Evolutionary conservation across 2,888 invertebrate genomes (phyloP).

Genomic region (Nomada ruficornis): DNA sequence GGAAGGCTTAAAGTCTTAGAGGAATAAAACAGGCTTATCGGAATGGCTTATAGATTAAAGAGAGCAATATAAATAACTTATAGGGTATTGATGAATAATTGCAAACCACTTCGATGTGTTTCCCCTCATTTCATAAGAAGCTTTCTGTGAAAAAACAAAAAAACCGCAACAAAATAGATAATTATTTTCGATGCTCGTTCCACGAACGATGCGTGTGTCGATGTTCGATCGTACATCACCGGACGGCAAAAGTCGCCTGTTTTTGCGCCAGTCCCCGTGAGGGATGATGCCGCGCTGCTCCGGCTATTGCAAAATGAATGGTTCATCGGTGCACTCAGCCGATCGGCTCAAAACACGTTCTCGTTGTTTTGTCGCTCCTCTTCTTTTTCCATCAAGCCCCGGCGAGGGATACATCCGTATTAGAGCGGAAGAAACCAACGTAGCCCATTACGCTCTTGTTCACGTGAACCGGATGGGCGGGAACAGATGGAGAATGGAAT

Average conservation of each 20-base stretch:
- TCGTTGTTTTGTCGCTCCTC: conserved; percentile 51
- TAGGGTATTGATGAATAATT: no score
- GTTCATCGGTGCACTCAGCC: conserved; percentile 68
- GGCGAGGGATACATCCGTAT: conserved; percentile 42
- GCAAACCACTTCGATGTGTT: not conserved
- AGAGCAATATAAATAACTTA: no score
- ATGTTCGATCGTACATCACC: conserved; percentile 71
- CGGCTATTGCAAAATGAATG: conserved; percentile 75
- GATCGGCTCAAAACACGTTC: conserved; percentile 63
- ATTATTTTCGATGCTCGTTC: conserved; percentile 68
- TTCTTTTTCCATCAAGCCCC: conserved; percentile 34
- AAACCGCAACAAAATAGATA: conserved; percentile 35
- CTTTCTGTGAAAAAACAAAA: conserved; percentile 26
- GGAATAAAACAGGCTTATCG: no score
- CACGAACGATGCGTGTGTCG: conserved; percentile 48
- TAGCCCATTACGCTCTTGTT: conserved; percentile 37
- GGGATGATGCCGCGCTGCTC: conserved; percentile 67
- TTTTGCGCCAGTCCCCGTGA: conserved; percentile 65
- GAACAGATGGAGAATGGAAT: conserved; percentile 33
- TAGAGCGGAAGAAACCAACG: conserved; percentile 40
- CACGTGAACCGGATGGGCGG: not conserved
- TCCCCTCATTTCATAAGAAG: conserved; percentile 18
- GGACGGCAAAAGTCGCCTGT: conserved; percentile 72
- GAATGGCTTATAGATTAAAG: no score
- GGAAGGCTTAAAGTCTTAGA: no score